Conservation (phyloP, 2,888 invertebrate genomes). For the Stenchaetothrips biformis region DNA sequence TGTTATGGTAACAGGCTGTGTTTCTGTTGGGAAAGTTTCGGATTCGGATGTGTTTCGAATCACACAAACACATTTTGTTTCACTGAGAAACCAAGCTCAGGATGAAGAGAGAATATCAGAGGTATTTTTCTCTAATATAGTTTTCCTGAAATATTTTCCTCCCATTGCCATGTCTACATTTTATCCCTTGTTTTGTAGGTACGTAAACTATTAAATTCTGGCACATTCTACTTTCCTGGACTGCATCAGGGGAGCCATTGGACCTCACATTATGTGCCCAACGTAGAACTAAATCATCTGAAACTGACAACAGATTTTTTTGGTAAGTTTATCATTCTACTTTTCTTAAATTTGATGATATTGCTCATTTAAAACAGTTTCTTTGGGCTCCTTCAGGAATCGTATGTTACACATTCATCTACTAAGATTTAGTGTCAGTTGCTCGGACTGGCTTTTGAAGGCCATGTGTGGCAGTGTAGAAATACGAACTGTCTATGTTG, state of each 20-base stretch:
- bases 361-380: constrained; percentile 16
- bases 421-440: constrained; percentile 85
- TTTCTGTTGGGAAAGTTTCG: constrained; percentile 92
- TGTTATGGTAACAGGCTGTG: constrained; percentile 90
- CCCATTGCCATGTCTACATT: background rate
- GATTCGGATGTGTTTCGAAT: constrained; percentile 94
- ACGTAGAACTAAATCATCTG: constrained; percentile 70
- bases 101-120: constrained; percentile 58
- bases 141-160: background rate
- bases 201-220: constrained; percentile 91
- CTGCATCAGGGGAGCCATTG: constrained; percentile 56
- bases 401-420: constrained; percentile 91
- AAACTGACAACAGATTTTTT: constrained; percentile 93
- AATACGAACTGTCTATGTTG: constrained; percentile 96
- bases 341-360: background rate
- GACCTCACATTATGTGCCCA: constrained; percentile 95
- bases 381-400: constrained; percentile 58
- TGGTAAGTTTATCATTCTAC: constrained; percentile 58
- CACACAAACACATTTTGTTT: constrained; percentile 86
- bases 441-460: constrained; percentile 85
- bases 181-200: constrained; percentile 42
- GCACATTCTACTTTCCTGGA: constrained; percentile 96
- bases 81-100: constrained; percentile 67
- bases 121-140: constrained; percentile 42
- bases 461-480: constrained; percentile 97